Base-by-base conservation (phyloP, 2,888 invertebrate species). In the Mythimna pallens region DNA sequence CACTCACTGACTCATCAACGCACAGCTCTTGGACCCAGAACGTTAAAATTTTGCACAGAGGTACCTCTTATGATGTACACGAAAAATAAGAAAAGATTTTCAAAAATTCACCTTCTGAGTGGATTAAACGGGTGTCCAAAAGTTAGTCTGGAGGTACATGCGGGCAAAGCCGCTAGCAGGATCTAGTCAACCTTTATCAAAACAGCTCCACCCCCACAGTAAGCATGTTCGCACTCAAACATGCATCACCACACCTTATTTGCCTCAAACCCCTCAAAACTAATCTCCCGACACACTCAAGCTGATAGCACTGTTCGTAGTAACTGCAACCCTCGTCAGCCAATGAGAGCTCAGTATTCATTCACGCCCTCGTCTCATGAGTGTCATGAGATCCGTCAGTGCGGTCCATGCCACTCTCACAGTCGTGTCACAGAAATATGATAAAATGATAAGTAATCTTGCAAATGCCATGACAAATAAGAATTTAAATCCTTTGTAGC, bases 351-450 rank as follows among this genome's bases (percentile, higher is more conserved):
- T 14, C 72, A 20, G 68, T 59, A 80, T 79, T 58, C 34, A 54
- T 89, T 89, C 95, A 95, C 93, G 95, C 95, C 95, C 93, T 89
- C 93, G 78, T 62, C 84, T 91, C 95, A 94, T 95, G 95, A 83
- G 80, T 89, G 83, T 91, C 94, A 94, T 93, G 94, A 91, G 76
- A 71, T 65, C 77, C 78, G 22, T 64, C 86, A 86, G 87, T 79
- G 87, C 91, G 87, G 86, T 74, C 76, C 92, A 92, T 87, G 91
- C 66, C 76, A 47, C 80, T 65, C 81, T 80, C 89, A 88, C 89
- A 87, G 85, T 80, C 87, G 75, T 89, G 89, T 89, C 91, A 89
- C 76, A 88, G 66, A 71, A 64, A 75, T 81, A 85, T 88, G 83
- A 86, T 83, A 86, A 84, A 73, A 76, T 89, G 76, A 86, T 82